Base-by-base conservation (phyloP, 2,797 vertebrate genomes). In the Cynopterus sphinx region DNA sequence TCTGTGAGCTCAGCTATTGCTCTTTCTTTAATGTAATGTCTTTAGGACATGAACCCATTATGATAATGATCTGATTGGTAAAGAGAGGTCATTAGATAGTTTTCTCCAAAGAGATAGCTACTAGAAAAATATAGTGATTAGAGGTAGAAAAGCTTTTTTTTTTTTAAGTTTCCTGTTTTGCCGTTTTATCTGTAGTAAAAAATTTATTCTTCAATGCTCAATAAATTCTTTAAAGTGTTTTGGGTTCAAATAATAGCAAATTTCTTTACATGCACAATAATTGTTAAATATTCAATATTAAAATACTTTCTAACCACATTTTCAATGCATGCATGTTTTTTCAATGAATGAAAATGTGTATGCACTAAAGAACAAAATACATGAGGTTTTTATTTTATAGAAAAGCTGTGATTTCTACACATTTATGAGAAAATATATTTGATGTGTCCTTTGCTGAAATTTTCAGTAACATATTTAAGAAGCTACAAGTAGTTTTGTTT, bases 11-110 rank as follows among this genome's bases (percentile, higher is more conserved):
- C 84, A 96, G 93, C 0, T 15, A 1, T 36, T 91, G 78, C 65
- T 0, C 21, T 16, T 88, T 85, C 87, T 97, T 97, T 96, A 97
- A 97, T 78, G 79, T 6, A 0, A 90, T 97, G 87, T 97, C 94
- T 98, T 96, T 86, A 97, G 98, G 96, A 97, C 57, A 94, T 96
- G 87, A 98, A 96, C 94, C 98, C 73, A 94, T 98, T 97, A 97
- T 90, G 51, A 75, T 97, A 97, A 97, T 84, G 70, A 97, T 81
- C 73, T 96, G 94, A 97, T 91, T 93, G 96, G 88, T 92, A 97
- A 97, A 94, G 78, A 96, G 90, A 98, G 94, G 84, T 96, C 96
- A 94, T 97, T 96, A 94, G 93, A 90, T 74, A 55, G 94, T 97
- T 98, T 97, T 92, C 79, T 97, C 68, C 53, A 91, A 96, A 94